Conservation (phyloP, 2,888 invertebrate genomes). For the Andrena bucephala region DNA sequence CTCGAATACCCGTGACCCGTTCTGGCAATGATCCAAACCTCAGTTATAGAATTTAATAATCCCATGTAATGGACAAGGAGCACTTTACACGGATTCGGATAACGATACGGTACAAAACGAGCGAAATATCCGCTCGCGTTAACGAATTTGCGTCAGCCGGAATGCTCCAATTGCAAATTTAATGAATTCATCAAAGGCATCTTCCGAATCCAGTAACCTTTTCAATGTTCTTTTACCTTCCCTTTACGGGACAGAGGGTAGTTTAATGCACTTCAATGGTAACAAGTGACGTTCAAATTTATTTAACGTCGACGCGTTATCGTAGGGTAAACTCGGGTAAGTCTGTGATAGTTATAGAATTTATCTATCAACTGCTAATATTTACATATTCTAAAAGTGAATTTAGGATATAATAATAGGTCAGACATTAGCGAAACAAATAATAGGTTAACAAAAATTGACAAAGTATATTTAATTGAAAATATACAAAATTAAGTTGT, state of each 20-base stretch:
- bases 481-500: too few relatives aligned
- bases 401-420: too few relatives aligned
- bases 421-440: too few relatives aligned
- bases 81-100: conserved; percentile 55
- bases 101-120: conserved; percentile 44
- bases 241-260: too few relatives aligned
- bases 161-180: neutral
- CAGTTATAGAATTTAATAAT: conserved; percentile 71
- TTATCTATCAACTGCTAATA: too few relatives aligned
- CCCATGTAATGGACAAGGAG: conserved; percentile 59
- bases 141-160: conserved; percentile 44
- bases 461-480: too few relatives aligned
- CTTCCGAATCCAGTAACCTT: neutral
- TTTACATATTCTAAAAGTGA: too few relatives aligned
- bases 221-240: neutral
- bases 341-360: too few relatives aligned
- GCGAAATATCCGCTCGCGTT: conserved; percentile 35
- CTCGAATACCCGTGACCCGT: conserved; percentile 39
- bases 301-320: neutral
- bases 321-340: too few relatives aligned
- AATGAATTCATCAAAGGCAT: neutral
- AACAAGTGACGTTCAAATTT: neutral
- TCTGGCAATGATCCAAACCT: conserved; percentile 66
- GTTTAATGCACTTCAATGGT: too few relatives aligned
- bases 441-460: too few relatives aligned